Percentiles rank a stretch among this genome's conserved stretches.
phyloP scores from a whole-genome alignment of 1,140 invertebrate genomes.

The Lerema accius region DNA sequence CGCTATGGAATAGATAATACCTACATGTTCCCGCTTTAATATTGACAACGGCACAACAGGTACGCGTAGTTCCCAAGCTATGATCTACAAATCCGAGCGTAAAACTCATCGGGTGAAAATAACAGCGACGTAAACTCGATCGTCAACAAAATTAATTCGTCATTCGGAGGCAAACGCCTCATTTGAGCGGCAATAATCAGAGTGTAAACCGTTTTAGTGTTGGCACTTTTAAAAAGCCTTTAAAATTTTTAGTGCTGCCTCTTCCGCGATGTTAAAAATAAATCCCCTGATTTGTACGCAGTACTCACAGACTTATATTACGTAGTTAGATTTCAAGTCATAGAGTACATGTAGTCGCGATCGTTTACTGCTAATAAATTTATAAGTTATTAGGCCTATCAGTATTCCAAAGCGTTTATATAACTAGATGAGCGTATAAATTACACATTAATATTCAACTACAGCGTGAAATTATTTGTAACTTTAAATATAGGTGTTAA shows the following conservation, averaged over 20 bases:
- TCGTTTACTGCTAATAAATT: background rate
- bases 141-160: constrained; percentile 65
- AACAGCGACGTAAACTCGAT: constrained; percentile 60
- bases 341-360: background rate
- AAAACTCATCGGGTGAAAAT: constrained; percentile 63
- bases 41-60: no score
- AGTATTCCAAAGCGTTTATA: background rate
- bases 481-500: background rate
- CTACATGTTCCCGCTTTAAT: no score
- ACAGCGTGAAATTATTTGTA: background rate
- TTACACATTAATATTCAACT: background rate
- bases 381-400: background rate
- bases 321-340: background rate
- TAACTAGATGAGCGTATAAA: background rate
- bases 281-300: constrained; percentile 7
- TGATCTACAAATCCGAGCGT: constrained; percentile 37
- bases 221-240: constrained; percentile 35
- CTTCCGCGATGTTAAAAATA: constrained; percentile 32
- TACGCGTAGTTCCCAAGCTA: background rate
- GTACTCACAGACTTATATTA: background rate
- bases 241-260: constrained; percentile 13
- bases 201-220: constrained; percentile 56
- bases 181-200: constrained; percentile 66
- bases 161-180: constrained; percentile 56
- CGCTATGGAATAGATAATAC: no score